A percentile compares a stretch with the other conserved stretches of the same genome.
Conservation (phyloP, 2,113 vertebrate species). For the Patagioenas fasciata region DNA sequence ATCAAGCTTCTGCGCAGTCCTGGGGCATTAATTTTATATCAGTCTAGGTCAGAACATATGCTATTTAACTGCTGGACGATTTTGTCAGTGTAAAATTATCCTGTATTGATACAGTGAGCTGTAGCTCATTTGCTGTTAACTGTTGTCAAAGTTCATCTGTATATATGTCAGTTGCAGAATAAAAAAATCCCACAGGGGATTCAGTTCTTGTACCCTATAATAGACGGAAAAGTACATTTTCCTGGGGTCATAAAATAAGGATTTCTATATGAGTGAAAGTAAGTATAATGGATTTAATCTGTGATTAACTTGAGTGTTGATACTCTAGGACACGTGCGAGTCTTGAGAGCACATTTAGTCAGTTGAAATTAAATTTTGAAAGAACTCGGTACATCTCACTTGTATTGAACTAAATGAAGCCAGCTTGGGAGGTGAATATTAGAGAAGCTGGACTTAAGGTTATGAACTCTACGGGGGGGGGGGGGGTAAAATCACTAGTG, state of each 20-base stretch:
- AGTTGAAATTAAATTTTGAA: background rate
- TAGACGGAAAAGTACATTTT: background rate
- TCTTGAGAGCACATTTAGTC: background rate
- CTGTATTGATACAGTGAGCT: background rate
- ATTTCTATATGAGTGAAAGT: background rate
- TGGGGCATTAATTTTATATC: background rate
- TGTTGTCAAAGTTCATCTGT: background rate
- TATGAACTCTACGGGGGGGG: background rate
- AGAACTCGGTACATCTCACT: background rate
- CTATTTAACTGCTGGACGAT: background rate
- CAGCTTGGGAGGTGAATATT: background rate
- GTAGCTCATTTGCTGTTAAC: background rate
- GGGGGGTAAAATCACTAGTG: rapidly evolving
- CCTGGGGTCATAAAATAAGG: background rate
- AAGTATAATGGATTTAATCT: background rate
- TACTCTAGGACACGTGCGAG: background rate
- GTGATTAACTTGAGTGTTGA: background rate
- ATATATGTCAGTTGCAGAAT: background rate
- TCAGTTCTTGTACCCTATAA: background rate
- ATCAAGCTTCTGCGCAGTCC: slow-evolving; percentile 8
- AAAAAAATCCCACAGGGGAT: background rate
- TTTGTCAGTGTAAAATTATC: background rate
- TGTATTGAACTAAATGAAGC: background rate
- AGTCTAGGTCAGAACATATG: background rate
- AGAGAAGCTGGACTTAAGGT: background rate